Conservation (phyloP, 2,888 invertebrate genomes). For the Agrotis puta region DNA sequence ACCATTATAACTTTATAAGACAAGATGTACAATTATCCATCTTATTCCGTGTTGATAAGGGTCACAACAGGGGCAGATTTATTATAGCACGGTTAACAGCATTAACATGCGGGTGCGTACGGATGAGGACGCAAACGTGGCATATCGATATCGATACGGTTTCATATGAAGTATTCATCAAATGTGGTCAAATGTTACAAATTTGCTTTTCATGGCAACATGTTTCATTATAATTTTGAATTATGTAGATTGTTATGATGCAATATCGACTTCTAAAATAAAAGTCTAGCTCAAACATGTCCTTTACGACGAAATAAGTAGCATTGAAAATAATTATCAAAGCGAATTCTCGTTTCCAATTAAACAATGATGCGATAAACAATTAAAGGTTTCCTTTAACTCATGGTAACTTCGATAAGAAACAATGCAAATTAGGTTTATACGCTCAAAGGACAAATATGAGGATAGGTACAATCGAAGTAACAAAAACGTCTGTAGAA, state of each 20-base stretch:
- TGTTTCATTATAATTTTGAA: background rate
- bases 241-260: no score
- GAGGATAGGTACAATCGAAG: slow-evolving; percentile 22
- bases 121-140: slow-evolving; percentile 65
- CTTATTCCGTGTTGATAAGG: slow-evolving; percentile 69
- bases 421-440: slow-evolving; percentile 51
- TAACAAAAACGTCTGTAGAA: slow-evolving; percentile 38
- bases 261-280: no score
- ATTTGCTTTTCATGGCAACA: background rate
- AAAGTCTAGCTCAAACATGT: no score
- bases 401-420: slow-evolving; percentile 51
- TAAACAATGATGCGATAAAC: slow-evolving; percentile 44
- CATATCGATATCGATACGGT: slow-evolving; percentile 70
- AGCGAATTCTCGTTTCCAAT: slow-evolving; percentile 3
- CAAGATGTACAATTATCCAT: slow-evolving; percentile 55
- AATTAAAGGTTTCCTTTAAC: slow-evolving; percentile 46
- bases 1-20: slow-evolving; percentile 41
- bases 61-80: slow-evolving; percentile 62
- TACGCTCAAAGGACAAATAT: slow-evolving; percentile 49
- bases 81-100: slow-evolving; percentile 73
- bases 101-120: slow-evolving; percentile 80
- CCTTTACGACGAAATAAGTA: background rate
- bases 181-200: background rate
- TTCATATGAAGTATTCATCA: slow-evolving; percentile 1
- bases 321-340: slow-evolving; percentile 13